These are phyloP conservation scores for Threskiornis aethiopicus DNA, from an alignment of 2,797 vertebrate species.

Conservation along the genomic window DNA sequence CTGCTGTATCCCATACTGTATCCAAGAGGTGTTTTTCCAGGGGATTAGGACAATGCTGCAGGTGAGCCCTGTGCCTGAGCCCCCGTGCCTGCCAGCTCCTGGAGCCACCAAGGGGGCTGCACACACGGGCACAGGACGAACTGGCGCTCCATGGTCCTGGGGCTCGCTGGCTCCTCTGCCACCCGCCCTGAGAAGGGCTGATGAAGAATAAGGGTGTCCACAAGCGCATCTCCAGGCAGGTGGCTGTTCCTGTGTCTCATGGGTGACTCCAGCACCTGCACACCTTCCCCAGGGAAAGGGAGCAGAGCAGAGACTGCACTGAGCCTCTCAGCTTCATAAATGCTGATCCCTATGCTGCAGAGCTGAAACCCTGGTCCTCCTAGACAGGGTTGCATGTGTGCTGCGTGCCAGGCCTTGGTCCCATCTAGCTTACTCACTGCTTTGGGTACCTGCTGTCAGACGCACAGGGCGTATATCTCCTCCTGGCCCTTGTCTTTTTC, in stretches of 20 bases:
- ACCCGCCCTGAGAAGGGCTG: accelerated
- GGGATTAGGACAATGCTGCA: neutral
- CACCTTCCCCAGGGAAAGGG: neutral
- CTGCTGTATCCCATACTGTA: neutral
- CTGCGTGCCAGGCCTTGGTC: neutral
- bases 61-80: neutral
- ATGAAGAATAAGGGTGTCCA: neutral
- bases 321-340: neutral
- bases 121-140: neutral
- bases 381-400: too few species aligned
- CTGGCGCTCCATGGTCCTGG: neutral
- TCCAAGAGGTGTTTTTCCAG: neutral
- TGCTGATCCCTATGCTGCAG: neutral
- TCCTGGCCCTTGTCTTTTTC: neutral
- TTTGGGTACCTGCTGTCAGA: neutral
- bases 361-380: neutral
- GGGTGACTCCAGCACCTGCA: neutral
- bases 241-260: neutral
- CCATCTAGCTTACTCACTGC: neutral
- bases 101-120: neutral
- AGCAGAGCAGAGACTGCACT: neutral
- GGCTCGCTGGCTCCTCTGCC: neutral
- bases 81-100: neutral
- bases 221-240: neutral
- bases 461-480: neutral